Evolutionary conservation across 2,113 vertebrate species (phyloP), one percentile per base, ranked within the genome.

Genomic region (Cyprinodon tularosa): DNA sequence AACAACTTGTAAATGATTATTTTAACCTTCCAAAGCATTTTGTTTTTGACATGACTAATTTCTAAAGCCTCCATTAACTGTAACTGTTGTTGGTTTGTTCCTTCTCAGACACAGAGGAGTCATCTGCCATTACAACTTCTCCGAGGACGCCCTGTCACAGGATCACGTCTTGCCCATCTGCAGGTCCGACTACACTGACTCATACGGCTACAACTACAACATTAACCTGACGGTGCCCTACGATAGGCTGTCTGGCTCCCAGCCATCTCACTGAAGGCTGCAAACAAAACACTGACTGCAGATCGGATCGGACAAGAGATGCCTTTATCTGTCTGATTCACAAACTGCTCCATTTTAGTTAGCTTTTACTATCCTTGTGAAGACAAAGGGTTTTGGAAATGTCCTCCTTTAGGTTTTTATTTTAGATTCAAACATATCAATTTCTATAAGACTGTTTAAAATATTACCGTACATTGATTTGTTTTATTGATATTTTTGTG

Each of bases 91-190:
- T 7, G 10, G 0, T 82, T 48, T 17, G 64, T 81, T 22, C 13
- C 15, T 6, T 39, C 66, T 2, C 85, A 99, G 98, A 74, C 95
- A 98, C 84, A 89, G 95, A 4, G 98, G 98, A 37, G 88, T 95
- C 71, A 96, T 99, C 90, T 94, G 95, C 4, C 95, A 91, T 71
- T 98, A 98, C 0, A 96, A 97, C 72, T 99, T 99, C 88, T 96
- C 96, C 0, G 94, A 93, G 84, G 96, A 97, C 44, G 88, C 90
- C 36, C 15, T 91, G 84, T 86, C 94, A 0, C 93, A 82, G 11
- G 95, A 96, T 17, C 95, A 96, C 9, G 3, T 97, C 9, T 94
- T 98, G 3, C 96, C 97, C 22, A 95, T 98, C 88, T 99, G 97
- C 92, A 95, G 96, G 74, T 96, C 96, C 0, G 88, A 96, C 87